Evolutionary conservation across 2,113 vertebrate species (phyloP).

Genomic region (Tretioscincus oriximinensis): DNA sequence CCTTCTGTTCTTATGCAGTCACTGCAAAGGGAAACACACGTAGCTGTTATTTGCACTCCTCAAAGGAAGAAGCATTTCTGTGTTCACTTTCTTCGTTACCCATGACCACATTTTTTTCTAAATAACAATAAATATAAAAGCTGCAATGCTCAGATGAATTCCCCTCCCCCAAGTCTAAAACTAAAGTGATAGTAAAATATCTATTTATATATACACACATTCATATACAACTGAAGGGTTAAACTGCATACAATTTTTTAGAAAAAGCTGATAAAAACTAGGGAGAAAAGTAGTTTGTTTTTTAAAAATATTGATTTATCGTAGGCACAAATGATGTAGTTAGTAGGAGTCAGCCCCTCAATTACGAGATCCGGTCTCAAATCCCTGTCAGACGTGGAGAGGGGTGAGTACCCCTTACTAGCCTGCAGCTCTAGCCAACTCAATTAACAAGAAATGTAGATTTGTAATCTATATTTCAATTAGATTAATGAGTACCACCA

Average conservation of each 20-base stretch:
- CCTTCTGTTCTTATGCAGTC: not conserved
- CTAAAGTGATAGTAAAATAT: conserved; percentile 3
- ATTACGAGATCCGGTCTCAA: no score
- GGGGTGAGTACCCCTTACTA: no score
- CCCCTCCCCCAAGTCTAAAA: not conserved
- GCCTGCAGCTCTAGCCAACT: no score
- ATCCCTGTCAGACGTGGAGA: no score
- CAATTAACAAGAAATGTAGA: no score
- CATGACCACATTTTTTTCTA: conserved; percentile 29
- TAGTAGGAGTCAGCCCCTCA: no score
- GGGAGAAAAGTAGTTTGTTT: no score
- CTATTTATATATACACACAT: no score
- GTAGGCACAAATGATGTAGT: no score
- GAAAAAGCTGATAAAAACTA: not conserved
- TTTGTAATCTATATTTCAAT: no score
- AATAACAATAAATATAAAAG: conserved; percentile 20
- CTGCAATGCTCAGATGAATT: not conserved
- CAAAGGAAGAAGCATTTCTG: conserved; percentile 31
- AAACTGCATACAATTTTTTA: not conserved
- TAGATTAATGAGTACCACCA: no score
- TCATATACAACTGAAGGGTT: not conserved
- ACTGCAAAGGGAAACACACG: not conserved
- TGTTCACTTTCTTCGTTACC: conserved; percentile 19
- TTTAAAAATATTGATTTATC: no score
- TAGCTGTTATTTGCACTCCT: conserved; percentile 22